Conservation (phyloP, 2,113 vertebrate species). For the Vimba vimba region DNA sequence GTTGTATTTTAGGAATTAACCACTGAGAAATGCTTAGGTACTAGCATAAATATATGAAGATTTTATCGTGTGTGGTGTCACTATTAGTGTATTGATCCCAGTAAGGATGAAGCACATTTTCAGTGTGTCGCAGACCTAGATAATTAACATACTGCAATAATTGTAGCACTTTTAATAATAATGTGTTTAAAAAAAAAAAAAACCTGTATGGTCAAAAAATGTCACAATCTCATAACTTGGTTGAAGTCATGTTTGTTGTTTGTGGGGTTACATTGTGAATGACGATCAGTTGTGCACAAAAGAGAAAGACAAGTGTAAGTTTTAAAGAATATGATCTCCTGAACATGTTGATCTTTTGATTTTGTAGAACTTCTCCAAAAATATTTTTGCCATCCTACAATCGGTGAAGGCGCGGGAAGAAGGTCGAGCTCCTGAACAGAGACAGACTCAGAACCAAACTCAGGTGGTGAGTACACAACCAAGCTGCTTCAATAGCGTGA, state of each 20-base stretch:
- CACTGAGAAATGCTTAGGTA: too few species aligned
- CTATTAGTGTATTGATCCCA: too few species aligned
- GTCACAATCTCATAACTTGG: background rate
- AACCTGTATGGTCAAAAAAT: too few species aligned
- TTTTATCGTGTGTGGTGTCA: too few species aligned
- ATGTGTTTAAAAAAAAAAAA: too few species aligned
- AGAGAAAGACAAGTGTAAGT: background rate
- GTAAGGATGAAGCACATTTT: too few species aligned
- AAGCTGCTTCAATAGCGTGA: background rate
- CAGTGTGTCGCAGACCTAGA: too few species aligned
- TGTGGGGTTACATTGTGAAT: background rate
- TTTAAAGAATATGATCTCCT: background rate
- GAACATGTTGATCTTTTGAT: background rate
- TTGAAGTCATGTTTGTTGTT: background rate
- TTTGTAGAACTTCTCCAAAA: constrained; percentile 96
- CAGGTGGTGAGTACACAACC: constrained; percentile 81
- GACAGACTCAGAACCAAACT: constrained; percentile 88
- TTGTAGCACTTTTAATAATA: too few species aligned
- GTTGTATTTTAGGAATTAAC: too few species aligned
- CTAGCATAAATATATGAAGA: too few species aligned
- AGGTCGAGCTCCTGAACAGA: constrained; percentile 93
- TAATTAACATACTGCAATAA: too few species aligned
- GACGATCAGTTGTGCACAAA: background rate
- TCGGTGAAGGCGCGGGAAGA: constrained; percentile 99
- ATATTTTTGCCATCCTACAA: constrained; percentile 98